A percentile compares a stretch with the other conserved stretches of the same genome.
phyloP scores from a whole-genome alignment of 1,140 invertebrate genomes.

The Elymnias hypermnestra region DNA sequence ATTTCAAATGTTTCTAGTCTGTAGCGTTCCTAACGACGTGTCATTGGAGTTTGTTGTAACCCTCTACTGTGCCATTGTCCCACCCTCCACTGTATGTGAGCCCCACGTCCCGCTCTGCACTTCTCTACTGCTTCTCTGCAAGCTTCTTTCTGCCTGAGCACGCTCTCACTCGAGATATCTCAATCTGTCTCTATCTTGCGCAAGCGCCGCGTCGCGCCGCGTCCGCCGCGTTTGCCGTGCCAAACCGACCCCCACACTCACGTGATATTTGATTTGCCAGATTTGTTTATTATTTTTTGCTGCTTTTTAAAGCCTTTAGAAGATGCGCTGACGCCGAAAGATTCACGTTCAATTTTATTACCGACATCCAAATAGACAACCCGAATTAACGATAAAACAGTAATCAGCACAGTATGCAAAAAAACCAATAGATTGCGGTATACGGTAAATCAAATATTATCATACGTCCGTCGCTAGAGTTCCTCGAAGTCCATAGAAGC shows the following conservation, averaged over 20 bases:
- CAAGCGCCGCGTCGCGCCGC: slow-evolving; percentile 53
- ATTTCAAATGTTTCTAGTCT: slow-evolving; percentile 54
- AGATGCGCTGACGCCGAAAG: slow-evolving; percentile 46
- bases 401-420: too few relatives aligned
- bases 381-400: too few relatives aligned
- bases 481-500: slow-evolving; percentile 12
- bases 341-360: too few relatives aligned
- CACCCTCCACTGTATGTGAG: slow-evolving; percentile 66
- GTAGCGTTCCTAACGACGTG: slow-evolving; percentile 53
- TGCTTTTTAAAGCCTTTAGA: slow-evolving; percentile 63
- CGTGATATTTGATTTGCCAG: slow-evolving; percentile 59
- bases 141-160: slow-evolving; percentile 74
- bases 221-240: slow-evolving; percentile 29
- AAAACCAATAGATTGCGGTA: neutral
- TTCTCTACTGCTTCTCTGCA: slow-evolving; percentile 75
- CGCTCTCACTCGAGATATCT: slow-evolving; percentile 64
- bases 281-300: slow-evolving; percentile 57
- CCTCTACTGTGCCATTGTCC: slow-evolving; percentile 67
- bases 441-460: slow-evolving; percentile 23
- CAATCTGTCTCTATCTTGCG: slow-evolving; percentile 47
- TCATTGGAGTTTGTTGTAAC: slow-evolving; percentile 67
- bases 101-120: slow-evolving; percentile 73
- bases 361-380: too few relatives aligned
- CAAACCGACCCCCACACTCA: slow-evolving; percentile 48
- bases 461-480: slow-evolving; percentile 16